Evolutionary conservation across 2,888 invertebrate species (phyloP).

Genomic region (Drosophila mettleri): DNA sequence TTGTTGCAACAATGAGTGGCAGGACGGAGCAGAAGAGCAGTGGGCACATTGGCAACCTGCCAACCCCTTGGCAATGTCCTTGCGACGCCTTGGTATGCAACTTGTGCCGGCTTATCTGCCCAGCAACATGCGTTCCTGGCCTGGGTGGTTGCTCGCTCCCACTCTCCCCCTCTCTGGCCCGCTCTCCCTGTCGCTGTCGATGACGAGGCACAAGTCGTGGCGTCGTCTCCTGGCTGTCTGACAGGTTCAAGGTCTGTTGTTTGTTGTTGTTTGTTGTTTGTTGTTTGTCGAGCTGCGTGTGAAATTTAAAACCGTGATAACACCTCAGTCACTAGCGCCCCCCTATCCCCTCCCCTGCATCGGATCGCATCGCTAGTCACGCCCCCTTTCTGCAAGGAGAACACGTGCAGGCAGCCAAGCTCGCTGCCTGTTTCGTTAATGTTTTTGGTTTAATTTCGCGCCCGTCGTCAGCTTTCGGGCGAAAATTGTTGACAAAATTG

Average conservation of each 20-base stretch:
- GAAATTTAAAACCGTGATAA: conserved; percentile 83
- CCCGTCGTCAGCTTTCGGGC: conserved; percentile 59
- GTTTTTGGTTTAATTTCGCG: conserved; percentile 74
- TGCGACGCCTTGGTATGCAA: conserved; percentile 75
- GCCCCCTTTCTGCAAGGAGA: neutral
- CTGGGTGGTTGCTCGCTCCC: conserved; percentile 21
- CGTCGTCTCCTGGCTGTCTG: conserved; percentile 71
- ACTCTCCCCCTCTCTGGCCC: neutral
- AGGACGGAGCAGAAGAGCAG: conserved; percentile 7
- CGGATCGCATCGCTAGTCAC: conserved; percentile 20
- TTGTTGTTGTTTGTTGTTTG: conserved; percentile 25
- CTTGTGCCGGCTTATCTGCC: conserved; percentile 66
- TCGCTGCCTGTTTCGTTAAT: conserved; percentile 34
- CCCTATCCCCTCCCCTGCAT: conserved; percentile 44
- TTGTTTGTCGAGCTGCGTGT: conserved; percentile 68
- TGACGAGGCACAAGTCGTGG: conserved; percentile 62
- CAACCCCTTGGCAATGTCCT: conserved; percentile 70
- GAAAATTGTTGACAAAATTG: conserved; percentile 83
- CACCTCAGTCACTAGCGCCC: conserved; percentile 53
- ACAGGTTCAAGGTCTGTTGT: conserved; percentile 80
- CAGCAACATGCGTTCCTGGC: conserved; percentile 59
- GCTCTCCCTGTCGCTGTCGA: conserved; percentile 18
- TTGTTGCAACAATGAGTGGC: conserved; percentile 58
- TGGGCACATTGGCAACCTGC: conserved; percentile 46
- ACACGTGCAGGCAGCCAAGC: conserved; percentile 39